phyloP scores from a whole-genome alignment of 2,113 vertebrate genomes.

The Halichoerus grypus region DNA sequence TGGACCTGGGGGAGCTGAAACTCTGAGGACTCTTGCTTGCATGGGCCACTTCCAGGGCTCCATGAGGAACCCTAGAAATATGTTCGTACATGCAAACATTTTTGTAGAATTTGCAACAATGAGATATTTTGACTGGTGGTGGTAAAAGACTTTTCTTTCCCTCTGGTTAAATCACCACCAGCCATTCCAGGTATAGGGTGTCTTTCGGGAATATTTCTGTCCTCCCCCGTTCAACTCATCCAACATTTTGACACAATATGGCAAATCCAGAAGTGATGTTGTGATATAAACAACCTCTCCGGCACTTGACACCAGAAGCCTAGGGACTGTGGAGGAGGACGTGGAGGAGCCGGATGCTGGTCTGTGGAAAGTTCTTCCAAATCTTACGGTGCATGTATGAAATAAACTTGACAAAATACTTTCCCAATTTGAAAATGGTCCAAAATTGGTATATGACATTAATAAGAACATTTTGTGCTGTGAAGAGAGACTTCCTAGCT shows the following conservation, averaged over 20 bases:
- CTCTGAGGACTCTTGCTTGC: background rate
- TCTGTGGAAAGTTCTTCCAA: background rate
- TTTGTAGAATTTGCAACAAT: no score
- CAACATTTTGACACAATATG: rapidly evolving
- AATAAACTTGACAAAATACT: background rate
- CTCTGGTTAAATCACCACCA: no score
- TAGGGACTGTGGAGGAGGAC: rapidly evolving
- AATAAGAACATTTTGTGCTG: background rate
- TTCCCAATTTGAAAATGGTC: background rate
- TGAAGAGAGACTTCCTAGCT: background rate
- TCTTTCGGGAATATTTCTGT: background rate
- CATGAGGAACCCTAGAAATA: background rate
- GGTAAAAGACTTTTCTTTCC: rapidly evolving
- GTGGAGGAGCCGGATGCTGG: rapidly evolving
- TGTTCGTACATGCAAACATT: rapidly evolving
- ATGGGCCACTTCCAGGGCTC: rapidly evolving
- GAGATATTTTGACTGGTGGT: background rate
- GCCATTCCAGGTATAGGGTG: rapidly evolving
- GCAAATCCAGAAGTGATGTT: background rate
- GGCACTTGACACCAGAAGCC: rapidly evolving
- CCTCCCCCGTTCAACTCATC: background rate
- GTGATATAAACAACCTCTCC: rapidly evolving
- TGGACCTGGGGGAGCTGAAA: rapidly evolving
- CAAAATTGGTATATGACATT: background rate
- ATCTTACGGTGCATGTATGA: rapidly evolving